These are phyloP conservation scores for Alloplasta piceator DNA, from an alignment of 2,888 invertebrate genomes.

Conservation along the genomic window DNA sequence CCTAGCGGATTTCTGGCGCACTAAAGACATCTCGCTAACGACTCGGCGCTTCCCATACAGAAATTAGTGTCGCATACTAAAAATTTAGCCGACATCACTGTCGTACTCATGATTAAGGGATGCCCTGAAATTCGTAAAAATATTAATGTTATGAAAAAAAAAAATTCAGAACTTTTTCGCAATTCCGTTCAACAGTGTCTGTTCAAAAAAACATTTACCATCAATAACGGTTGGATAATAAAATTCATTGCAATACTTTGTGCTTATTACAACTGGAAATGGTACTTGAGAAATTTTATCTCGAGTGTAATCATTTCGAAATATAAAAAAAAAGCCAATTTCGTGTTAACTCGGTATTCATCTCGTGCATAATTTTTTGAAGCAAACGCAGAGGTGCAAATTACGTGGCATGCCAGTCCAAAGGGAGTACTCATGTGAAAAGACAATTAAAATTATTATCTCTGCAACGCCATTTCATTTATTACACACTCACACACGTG, in stretches of 20 bases:
- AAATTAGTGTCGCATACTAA: too few relatives aligned
- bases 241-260: background rate
- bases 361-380: slow-evolving; percentile 60
- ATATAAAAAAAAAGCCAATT: background rate
- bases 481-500: slow-evolving; percentile 38
- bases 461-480: slow-evolving; percentile 50
- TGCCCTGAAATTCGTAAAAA: too few relatives aligned
- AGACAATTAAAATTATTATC: slow-evolving; percentile 77
- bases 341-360: background rate
- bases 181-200: too few relatives aligned
- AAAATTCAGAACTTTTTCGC: too few relatives aligned
- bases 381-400: slow-evolving; percentile 73
- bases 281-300: background rate
- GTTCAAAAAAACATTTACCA: background rate
- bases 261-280: background rate
- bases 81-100: too few relatives aligned
- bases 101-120: too few relatives aligned
- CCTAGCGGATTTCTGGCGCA: too few relatives aligned
- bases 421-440: slow-evolving; percentile 54
- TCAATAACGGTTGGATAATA: background rate
- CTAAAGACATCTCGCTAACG: too few relatives aligned
- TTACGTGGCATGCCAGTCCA: slow-evolving; percentile 64
- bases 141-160: too few relatives aligned
- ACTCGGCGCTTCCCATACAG: too few relatives aligned
- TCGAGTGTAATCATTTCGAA: background rate